phyloP scores from a whole-genome alignment of 1,140 invertebrate species.

The Bombus haemorrhoidalis region DNA sequence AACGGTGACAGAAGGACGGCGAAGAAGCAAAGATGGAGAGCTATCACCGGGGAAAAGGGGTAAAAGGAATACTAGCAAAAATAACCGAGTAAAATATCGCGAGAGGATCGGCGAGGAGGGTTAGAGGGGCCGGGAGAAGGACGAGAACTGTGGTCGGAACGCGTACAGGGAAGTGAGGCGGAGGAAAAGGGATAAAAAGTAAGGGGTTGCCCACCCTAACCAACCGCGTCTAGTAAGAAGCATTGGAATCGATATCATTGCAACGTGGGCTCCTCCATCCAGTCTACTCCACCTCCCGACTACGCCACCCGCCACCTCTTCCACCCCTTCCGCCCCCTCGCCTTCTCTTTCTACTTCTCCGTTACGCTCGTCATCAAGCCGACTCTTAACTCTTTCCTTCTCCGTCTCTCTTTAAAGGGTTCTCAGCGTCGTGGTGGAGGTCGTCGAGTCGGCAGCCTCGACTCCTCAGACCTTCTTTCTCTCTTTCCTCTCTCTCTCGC shows the following conservation, averaged over 20 bases:
- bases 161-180: slow-evolving; percentile 64
- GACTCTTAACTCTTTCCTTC: slow-evolving; percentile 81
- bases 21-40: not conserved
- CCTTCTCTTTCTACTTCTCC: slow-evolving; percentile 56
- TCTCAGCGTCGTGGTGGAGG: slow-evolving; percentile 61
- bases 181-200: slow-evolving; percentile 81
- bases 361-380: slow-evolving; percentile 75
- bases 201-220: slow-evolving; percentile 81
- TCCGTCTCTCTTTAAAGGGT: slow-evolving; percentile 61
- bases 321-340: slow-evolving; percentile 39
- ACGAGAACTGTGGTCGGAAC: slow-evolving; percentile 61
- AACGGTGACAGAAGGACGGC: not conserved
- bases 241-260: slow-evolving; percentile 83
- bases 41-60: slow-evolving; percentile 42
- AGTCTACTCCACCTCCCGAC: slow-evolving; percentile 70
- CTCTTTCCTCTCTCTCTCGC: slow-evolving; percentile 17
- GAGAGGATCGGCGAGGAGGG: slow-evolving; percentile 63
- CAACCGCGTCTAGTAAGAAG: slow-evolving; percentile 81
- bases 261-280: slow-evolving; percentile 78
- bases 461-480: slow-evolving; percentile 63
- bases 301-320: slow-evolving; percentile 55
- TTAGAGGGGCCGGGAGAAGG: slow-evolving; percentile 54
- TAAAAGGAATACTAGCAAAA: slow-evolving; percentile 59
- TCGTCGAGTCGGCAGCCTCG: slow-evolving; percentile 66
- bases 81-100: slow-evolving; percentile 75